Base-by-base conservation (phyloP, 2,888 invertebrate species). In the Nephrotoma guestfalica region DNA sequence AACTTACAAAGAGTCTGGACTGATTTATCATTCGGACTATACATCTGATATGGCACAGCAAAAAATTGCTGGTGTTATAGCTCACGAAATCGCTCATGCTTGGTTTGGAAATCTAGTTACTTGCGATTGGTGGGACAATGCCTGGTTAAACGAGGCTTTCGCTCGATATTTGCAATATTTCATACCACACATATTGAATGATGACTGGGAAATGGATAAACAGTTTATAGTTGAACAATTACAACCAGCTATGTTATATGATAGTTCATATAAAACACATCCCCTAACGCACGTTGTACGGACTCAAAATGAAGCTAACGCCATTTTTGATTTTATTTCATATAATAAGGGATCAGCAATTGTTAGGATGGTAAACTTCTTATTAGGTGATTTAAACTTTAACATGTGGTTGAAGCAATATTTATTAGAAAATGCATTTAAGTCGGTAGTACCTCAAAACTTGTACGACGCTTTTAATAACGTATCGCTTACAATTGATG, bases 211-310 rank as follows among this genome's bases (percentile, higher is more conserved):
- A 51, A 89, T 96, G 87, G 93, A 93, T 41, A 93, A 93, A 6
- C 95, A 96, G 89, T 96, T 96, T 89, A 93, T 96, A 0, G 92
- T 93, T 0, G 94, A 95, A 87, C 94, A 95, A 89, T 88, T 96
- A 0, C 96, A 96, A 88, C 90, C 92, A 0, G 93, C 94, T 5
- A 91, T 96, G 87, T 90, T 91, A 0, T 90, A 90, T 87, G 96
- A 96, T 89, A 93, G 94, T 13, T 91, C 92, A 0, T 90, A 91
- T 41, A 91, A 90, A 18, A 93, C 94, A 0, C 93, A 94, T 86
- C 93, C 96, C 0, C 90, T 96, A 88, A 15, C 93, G 0, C 92
- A 93, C 86, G 90, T 92, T 3, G 93, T 94, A 0, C 92, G 92
- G 6, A 93, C 93, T 6, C 94, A 94, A 0, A 89, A 89, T 0